phyloP scores from a whole-genome alignment of 2,113 vertebrate species.

The Phainopepla nitens region DNA sequence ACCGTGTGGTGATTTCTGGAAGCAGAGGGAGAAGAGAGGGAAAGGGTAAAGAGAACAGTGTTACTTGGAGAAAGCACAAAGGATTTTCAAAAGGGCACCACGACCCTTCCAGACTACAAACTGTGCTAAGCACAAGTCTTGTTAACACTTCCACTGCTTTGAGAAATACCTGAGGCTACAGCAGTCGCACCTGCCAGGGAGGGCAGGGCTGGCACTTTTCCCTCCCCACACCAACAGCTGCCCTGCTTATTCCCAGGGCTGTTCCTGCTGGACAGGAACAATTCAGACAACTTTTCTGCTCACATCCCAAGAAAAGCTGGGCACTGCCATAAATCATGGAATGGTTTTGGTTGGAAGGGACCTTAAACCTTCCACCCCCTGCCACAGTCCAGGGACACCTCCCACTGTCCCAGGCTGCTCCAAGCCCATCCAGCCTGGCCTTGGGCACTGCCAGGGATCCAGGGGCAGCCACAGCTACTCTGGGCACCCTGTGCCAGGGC shows the following conservation, averaged over 20 bases:
- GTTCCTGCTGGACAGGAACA: background rate
- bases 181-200: background rate
- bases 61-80: background rate
- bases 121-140: background rate
- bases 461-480: background rate
- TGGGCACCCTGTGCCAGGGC: background rate
- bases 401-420: fast-evolving
- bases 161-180: background rate
- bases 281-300: background rate
- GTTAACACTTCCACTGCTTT: fast-evolving
- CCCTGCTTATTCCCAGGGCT: background rate
- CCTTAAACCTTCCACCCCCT: background rate
- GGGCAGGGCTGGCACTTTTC: background rate
- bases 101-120: fast-evolving
- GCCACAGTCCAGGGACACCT: background rate
- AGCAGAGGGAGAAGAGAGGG: background rate
- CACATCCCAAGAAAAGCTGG: background rate
- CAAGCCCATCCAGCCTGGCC: fast-evolving
- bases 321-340: too few relatives aligned
- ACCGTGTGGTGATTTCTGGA: background rate
- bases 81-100: background rate
- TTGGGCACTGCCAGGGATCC: background rate
- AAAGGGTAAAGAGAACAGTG: background rate
- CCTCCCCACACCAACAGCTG: background rate
- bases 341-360: background rate